These are phyloP conservation scores for Lepisosteus oculatus DNA, from an alignment of 2,113 vertebrate genomes.

Conservation along the genomic window DNA sequence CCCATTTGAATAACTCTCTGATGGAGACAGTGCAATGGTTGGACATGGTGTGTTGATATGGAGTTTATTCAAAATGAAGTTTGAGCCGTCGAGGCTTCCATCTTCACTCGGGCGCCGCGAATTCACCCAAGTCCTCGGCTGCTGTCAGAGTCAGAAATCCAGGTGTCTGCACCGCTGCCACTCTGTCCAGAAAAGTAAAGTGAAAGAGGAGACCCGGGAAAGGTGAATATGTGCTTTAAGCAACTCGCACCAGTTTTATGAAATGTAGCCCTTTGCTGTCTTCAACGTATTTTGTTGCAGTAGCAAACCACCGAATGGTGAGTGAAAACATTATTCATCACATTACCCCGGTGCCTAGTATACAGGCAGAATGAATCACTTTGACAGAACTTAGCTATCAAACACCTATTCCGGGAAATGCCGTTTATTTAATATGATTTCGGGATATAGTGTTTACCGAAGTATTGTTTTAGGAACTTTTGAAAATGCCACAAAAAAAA, in stretches of 20 bases:
- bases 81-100: not conserved
- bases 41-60: not conserved
- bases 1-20: too few relatives aligned
- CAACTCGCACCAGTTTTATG: not conserved
- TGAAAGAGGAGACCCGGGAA: not conserved
- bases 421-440: too few relatives aligned
- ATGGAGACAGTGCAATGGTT: not conserved
- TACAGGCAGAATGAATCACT: too few relatives aligned
- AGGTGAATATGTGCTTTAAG: constrained; percentile 12
- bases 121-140: not conserved
- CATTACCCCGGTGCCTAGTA: not conserved
- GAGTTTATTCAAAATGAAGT: not conserved
- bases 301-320: not conserved
- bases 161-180: not conserved
- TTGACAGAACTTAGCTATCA: not conserved
- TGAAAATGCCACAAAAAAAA: too few relatives aligned
- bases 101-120: not conserved
- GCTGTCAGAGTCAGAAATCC: not conserved
- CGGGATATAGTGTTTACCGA: too few relatives aligned
- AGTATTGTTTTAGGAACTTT: too few relatives aligned
- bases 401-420: not conserved
- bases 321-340: not conserved
- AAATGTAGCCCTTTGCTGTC: too few relatives aligned
- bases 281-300: not conserved
- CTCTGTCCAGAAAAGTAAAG: not conserved